Evolutionary conservation across 2,888 invertebrate genomes (phyloP).

Genomic region (Drosophila lutescens): DNA sequence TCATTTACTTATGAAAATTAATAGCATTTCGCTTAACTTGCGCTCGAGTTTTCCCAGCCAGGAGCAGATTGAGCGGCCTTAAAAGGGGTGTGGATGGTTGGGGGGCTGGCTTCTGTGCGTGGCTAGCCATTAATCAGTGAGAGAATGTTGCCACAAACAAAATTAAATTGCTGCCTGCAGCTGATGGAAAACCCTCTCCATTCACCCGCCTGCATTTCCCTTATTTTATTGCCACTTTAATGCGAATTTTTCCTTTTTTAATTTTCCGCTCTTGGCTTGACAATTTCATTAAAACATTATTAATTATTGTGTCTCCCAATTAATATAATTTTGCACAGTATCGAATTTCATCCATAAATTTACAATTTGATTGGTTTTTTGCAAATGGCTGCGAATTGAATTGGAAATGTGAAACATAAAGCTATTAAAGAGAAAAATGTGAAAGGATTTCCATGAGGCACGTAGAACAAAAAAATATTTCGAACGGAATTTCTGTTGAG

Average conservation of each 20-base stretch:
- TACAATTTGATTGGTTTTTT: constrained; percentile 10
- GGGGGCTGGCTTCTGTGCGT: constrained; percentile 25
- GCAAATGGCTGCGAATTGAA: constrained; percentile 14
- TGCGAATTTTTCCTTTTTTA: background rate
- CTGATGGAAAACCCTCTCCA: constrained; percentile 21
- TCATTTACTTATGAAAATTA: constrained; percentile 62
- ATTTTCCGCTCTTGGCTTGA: constrained; percentile 26
- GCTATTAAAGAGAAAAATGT: constrained; percentile 1
- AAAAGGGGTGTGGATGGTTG: constrained; percentile 8
- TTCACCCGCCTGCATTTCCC: constrained; percentile 5
- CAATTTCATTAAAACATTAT: constrained; percentile 45
- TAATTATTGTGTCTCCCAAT: constrained; percentile 24
- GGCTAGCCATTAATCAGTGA: constrained; percentile 43
- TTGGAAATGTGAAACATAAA: constrained; percentile 6
- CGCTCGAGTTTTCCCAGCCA: constrained; percentile 34
- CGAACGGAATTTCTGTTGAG: background rate
- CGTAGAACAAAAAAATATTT: background rate
- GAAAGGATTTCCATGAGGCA: constrained; percentile 6
- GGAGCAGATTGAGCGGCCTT: constrained; percentile 16
- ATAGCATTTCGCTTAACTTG: constrained; percentile 55
- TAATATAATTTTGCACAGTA: constrained; percentile 17
- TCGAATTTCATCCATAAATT: constrained; percentile 20
- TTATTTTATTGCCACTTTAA: constrained; percentile 28
- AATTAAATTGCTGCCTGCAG: constrained; percentile 45
- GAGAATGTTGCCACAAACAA: constrained; percentile 44